Percentiles rank a stretch among this genome's conserved stretches.
Evolutionary conservation across 2,113 vertebrate genomes (phyloP).

Genomic region (Malurus melanocephalus): DNA sequence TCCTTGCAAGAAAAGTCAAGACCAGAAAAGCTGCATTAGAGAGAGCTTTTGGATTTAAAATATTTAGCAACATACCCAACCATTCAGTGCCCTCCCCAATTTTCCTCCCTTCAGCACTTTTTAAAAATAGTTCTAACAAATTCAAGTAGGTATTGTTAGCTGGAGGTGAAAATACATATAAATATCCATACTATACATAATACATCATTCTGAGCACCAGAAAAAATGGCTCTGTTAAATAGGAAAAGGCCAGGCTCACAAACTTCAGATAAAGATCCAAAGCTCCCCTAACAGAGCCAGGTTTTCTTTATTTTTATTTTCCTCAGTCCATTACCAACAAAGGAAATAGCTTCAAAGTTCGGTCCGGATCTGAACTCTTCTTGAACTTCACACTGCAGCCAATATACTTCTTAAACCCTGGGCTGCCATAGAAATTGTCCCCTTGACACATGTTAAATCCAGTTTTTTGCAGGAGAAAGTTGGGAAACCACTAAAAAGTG

Average conservation of each 20-base stretch:
- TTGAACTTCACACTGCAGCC: conserved; percentile 26
- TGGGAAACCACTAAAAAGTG: not conserved
- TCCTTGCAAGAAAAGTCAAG: not conserved
- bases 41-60: conserved; percentile 6
- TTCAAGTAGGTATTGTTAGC: conserved; percentile 41
- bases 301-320: not conserved
- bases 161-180: conserved; percentile 49
- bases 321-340: not conserved
- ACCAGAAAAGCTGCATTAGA: not conserved
- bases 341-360: conserved; percentile 27
- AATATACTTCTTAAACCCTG: conserved; percentile 1
- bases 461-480: not conserved
- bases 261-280: conserved; percentile 24
- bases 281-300: not conserved
- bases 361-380: conserved; percentile 16
- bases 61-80: not conserved
- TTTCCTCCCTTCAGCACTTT: conserved; percentile 36
- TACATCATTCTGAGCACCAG: conserved; percentile 17
- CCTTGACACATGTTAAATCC: not conserved
- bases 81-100: not conserved
- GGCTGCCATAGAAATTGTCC: not conserved
- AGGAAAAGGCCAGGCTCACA: not conserved
- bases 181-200: conserved; percentile 20
- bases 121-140: conserved; percentile 30
- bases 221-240: not conserved